These are phyloP conservation scores for Belonocnema kinseyi DNA, from an alignment of 1,140 invertebrate species.

Conservation along the genomic window DNA sequence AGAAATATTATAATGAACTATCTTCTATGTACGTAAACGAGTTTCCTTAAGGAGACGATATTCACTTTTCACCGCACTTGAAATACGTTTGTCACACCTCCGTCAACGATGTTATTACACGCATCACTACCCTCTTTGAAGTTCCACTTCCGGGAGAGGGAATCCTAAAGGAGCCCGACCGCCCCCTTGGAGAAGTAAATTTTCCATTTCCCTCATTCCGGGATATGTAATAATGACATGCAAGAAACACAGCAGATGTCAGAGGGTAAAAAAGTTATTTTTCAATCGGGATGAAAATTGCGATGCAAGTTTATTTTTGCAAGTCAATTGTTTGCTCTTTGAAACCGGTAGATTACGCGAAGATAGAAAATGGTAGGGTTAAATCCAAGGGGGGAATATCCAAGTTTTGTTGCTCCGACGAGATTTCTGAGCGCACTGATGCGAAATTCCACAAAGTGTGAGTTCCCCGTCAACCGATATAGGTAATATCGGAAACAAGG, in stretches of 20 bases:
- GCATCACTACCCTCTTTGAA: neutral
- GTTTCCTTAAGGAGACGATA: neutral
- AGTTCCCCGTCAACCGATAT: slow-evolving; percentile 49
- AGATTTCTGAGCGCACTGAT: slow-evolving; percentile 55
- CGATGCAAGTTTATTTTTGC: neutral
- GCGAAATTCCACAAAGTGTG: slow-evolving; percentile 49
- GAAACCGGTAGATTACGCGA: slow-evolving; percentile 1
- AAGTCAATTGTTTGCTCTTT: neutral
- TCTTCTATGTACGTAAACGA: neutral
- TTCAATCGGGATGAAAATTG: neutral
- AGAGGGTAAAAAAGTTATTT: neutral
- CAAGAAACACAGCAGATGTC: neutral
- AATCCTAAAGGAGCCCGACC: neutral
- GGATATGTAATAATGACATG: neutral
- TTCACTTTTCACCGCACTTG: neutral
- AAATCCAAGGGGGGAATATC: slow-evolving; percentile 25
- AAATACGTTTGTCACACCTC: neutral
- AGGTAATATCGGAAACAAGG: slow-evolving; percentile 55
- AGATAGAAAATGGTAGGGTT: neutral
- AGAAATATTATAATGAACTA: too few species aligned
- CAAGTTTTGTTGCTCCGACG: slow-evolving; percentile 40
- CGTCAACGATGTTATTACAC: neutral
- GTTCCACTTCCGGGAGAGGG: neutral
- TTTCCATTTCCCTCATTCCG: slow-evolving; percentile 1
- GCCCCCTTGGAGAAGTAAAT: neutral